phyloP scores from a whole-genome alignment of 2,797 vertebrate species.

The Rhincodon typus region DNA sequence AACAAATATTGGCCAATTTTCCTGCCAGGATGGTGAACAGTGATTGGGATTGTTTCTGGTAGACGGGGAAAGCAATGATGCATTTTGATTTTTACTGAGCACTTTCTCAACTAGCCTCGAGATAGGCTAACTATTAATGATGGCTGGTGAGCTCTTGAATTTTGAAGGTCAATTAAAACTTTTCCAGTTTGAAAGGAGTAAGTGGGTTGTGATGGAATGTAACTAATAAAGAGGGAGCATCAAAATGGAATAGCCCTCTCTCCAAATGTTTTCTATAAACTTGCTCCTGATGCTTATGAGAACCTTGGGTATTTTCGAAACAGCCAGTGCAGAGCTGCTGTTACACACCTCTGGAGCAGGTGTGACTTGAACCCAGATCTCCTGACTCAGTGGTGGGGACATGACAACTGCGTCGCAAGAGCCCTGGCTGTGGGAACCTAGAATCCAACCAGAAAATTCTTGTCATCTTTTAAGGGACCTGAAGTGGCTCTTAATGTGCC shows the following conservation, averaged over 20 bases:
- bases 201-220: not conserved
- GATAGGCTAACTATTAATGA: not conserved
- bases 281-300: too few relatives aligned
- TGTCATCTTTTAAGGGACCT: not conserved
- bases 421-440: not conserved
- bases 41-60: too few relatives aligned
- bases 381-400: too few relatives aligned
- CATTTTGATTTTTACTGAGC: not conserved
- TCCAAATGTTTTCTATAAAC: too few relatives aligned
- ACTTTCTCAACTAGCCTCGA: not conserved
- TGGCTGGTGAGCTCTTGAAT: not conserved
- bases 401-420: too few relatives aligned
- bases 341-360: too few relatives aligned
- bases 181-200: not conserved
- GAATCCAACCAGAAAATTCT: not conserved
- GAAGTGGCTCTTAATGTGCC: not conserved
- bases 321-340: too few relatives aligned
- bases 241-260: not conserved
- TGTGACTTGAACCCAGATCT: too few relatives aligned
- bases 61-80: not conserved
- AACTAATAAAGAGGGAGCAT: not conserved
- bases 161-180: not conserved
- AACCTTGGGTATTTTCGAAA: too few relatives aligned
- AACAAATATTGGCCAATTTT: not conserved
- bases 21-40: too few relatives aligned